A percentile compares a stretch with the other conserved stretches of the same genome.
Evolutionary conservation across 2,113 vertebrate species (phyloP).

Genomic region (Leucopsar rothschildi): DNA sequence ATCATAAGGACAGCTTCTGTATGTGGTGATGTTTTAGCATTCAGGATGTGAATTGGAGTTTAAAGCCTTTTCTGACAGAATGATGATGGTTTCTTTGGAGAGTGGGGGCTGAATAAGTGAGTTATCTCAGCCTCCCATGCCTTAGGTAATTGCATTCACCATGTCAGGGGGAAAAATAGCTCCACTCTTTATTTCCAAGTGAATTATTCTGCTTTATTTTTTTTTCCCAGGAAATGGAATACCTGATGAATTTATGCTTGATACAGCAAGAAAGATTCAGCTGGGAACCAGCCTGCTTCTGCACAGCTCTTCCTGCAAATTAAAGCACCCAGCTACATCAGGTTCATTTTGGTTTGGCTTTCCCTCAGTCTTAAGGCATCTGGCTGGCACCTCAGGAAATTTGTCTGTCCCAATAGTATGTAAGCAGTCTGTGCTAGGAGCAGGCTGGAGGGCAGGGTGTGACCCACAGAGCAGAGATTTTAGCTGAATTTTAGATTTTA

Average conservation of each 20-base stretch:
- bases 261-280: background rate
- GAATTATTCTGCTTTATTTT: background rate
- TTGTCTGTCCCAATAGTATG: background rate
- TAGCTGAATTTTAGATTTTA: background rate
- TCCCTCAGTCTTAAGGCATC: background rate
- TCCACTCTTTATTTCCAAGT: background rate
- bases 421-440: background rate
- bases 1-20: background rate
- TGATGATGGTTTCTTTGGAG: constrained; percentile 17
- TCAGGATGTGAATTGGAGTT: background rate
- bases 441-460: background rate
- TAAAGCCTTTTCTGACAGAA: constrained; percentile 40
- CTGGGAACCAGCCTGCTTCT: background rate
- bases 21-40: background rate
- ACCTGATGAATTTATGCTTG: constrained; percentile 26
- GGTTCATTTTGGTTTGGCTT: background rate
- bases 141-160: constrained; percentile 31
- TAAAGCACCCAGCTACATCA: background rate
- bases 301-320: background rate
- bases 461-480: background rate
- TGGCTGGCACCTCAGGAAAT: background rate
- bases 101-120: background rate
- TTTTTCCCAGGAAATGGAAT: background rate
- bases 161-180: background rate
- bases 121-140: constrained; percentile 28